Conservation (phyloP, 2,113 vertebrate species). For the Hemibagrus wyckioides region DNA sequence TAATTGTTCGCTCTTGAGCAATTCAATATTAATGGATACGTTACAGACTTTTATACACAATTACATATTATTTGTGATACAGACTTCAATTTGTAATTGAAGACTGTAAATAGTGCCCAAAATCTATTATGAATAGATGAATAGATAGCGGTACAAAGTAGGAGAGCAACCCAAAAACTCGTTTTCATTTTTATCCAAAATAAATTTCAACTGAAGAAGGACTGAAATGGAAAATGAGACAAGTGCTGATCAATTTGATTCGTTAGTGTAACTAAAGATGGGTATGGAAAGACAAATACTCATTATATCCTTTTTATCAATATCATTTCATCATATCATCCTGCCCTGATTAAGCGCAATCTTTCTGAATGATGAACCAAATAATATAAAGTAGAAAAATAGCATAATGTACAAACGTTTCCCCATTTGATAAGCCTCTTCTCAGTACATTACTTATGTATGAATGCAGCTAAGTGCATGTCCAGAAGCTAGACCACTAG, state of each 20-base stretch:
- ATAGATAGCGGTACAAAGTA: background rate
- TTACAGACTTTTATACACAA: background rate
- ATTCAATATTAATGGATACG: background rate
- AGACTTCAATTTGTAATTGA: background rate
- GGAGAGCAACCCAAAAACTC: background rate
- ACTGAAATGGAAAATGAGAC: background rate
- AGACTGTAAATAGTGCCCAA: background rate
- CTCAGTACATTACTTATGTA: background rate
- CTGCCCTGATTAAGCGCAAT: background rate
- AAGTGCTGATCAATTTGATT: background rate
- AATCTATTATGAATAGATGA: background rate
- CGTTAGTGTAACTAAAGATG: background rate
- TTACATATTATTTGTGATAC: background rate
- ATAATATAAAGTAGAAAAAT: background rate
- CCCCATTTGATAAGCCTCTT: background rate
- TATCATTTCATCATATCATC: background rate
- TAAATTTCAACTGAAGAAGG: background rate
- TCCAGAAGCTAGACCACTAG: slow-evolving; percentile 11
- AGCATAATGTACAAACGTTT: background rate
- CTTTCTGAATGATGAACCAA: background rate
- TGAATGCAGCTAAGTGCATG: slow-evolving; percentile 22
- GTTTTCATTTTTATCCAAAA: background rate
- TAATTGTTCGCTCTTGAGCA: background rate
- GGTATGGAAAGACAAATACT: background rate
- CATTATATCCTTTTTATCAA: background rate